phyloP scores from a whole-genome alignment of 2,888 invertebrate genomes.

The Calliphora vomitoria region DNA sequence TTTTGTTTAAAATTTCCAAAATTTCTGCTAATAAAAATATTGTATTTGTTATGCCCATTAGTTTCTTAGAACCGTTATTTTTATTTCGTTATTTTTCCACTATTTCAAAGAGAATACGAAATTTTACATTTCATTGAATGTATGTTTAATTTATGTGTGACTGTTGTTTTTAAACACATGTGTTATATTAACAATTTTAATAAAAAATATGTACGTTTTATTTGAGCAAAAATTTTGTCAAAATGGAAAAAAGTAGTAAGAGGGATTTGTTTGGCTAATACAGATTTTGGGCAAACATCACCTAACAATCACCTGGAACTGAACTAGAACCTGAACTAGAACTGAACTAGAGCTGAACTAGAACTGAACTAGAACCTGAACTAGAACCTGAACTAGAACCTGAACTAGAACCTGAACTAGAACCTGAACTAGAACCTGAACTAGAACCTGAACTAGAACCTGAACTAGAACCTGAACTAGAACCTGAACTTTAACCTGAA shows the following conservation, averaged over 20 bases:
- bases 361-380: no score
- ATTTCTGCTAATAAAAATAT: conserved; percentile 1
- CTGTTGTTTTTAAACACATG: background rate
- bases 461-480: no score
- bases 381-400: no score
- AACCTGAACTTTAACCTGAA: no score
- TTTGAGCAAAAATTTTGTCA: background rate
- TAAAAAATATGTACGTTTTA: background rate
- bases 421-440: no score
- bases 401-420: no score
- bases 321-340: no score
- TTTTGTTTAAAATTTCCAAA: background rate
- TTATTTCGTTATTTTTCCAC: background rate
- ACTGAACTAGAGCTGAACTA: no score
- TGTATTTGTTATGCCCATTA: background rate
- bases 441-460: no score
- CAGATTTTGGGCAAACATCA: no score
- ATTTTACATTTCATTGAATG: background rate
- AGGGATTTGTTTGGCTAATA: no score
- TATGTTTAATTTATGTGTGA: background rate
- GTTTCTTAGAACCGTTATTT: background rate
- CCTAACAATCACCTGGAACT: no score
- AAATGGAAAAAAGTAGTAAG: background rate
- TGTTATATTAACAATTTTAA: background rate
- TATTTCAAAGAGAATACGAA: background rate